These are phyloP conservation scores for Drosophila kuntzei DNA, from an alignment of 2,888 invertebrate genomes.

Conservation along the genomic window DNA sequence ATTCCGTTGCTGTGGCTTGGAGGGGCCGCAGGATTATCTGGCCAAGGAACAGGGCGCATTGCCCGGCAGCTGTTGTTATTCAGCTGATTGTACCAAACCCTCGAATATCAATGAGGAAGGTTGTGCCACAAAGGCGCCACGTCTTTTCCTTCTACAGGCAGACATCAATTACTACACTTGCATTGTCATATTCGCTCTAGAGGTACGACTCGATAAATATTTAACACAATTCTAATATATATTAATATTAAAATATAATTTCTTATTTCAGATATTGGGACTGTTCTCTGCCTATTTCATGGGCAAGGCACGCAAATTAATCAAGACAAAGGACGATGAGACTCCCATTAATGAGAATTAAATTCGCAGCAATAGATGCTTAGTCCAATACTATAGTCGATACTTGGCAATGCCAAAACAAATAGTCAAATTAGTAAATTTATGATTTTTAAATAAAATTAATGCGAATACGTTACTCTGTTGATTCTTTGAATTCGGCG, in stretches of 20 bases:
- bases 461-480: not conserved
- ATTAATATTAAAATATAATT: not conserved
- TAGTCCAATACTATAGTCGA: slow-evolving; percentile 31
- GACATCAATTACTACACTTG: slow-evolving; percentile 65
- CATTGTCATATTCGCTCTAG: slow-evolving; percentile 58
- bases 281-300: slow-evolving; percentile 59
- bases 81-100: slow-evolving; percentile 69
- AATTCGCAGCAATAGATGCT: not conserved
- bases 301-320: slow-evolving; percentile 69
- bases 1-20: slow-evolving; percentile 77
- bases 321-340: slow-evolving; percentile 70
- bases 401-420: slow-evolving; percentile 34
- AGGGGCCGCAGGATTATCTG: slow-evolving; percentile 79
- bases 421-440: slow-evolving; percentile 50
- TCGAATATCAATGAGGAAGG: slow-evolving; percentile 72
- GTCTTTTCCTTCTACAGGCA: slow-evolving; percentile 51
- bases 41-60: slow-evolving; percentile 61
- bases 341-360: slow-evolving; percentile 65
- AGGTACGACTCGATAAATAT: slow-evolving; percentile 52
- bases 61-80: slow-evolving; percentile 78
- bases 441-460: slow-evolving; percentile 31
- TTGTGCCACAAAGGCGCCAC: slow-evolving; percentile 62
- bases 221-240: too few species aligned
- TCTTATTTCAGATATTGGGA: slow-evolving; percentile 49
- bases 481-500: slow-evolving; percentile 3